Conservation (phyloP, 2,797 vertebrate species). For the Neostethus bicornis region DNA sequence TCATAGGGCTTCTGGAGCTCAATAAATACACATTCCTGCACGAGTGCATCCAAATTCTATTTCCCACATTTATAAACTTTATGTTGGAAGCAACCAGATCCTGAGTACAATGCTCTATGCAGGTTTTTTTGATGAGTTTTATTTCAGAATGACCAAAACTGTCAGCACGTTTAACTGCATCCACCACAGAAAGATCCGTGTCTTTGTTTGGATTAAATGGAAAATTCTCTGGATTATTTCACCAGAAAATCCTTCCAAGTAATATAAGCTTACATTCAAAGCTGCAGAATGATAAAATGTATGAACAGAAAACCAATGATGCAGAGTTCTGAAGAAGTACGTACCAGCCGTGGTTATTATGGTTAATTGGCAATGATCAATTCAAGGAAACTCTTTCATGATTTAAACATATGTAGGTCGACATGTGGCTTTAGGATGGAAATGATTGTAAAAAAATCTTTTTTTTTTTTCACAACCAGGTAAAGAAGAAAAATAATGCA, state of each 20-base stretch:
- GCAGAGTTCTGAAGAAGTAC: conserved; percentile 17
- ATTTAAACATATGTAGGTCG: conserved; percentile 36
- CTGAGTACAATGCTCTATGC: conserved; percentile 37
- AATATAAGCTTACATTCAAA: conserved; percentile 44
- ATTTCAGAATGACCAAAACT: conserved; percentile 36
- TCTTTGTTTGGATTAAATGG: conserved; percentile 64
- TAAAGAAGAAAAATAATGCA: conserved; percentile 22
- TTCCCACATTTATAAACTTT: conserved; percentile 17
- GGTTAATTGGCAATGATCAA: conserved; percentile 65
- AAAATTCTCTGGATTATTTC: conserved; percentile 45
- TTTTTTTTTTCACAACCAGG: conserved; percentile 43
- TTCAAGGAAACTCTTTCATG: conserved; percentile 29
- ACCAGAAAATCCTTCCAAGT: conserved; percentile 59
- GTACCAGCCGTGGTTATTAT: conserved; percentile 42
- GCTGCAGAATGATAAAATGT: conserved; percentile 58
- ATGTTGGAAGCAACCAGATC: conserved; percentile 23
- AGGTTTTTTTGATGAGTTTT: conserved; percentile 34
- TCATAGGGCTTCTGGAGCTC: conserved; percentile 22
- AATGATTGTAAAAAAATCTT: conserved; percentile 13
- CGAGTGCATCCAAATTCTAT: conserved; percentile 11
- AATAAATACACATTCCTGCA: conserved; percentile 26
- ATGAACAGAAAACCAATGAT: conserved; percentile 32
- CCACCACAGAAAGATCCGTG: conserved; percentile 33
- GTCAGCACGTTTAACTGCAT: conserved; percentile 42
- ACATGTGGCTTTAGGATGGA: conserved; percentile 23